Evolutionary conservation across 1,140 invertebrate species (phyloP).

Genomic region (Paraescarpia echinospica): DNA sequence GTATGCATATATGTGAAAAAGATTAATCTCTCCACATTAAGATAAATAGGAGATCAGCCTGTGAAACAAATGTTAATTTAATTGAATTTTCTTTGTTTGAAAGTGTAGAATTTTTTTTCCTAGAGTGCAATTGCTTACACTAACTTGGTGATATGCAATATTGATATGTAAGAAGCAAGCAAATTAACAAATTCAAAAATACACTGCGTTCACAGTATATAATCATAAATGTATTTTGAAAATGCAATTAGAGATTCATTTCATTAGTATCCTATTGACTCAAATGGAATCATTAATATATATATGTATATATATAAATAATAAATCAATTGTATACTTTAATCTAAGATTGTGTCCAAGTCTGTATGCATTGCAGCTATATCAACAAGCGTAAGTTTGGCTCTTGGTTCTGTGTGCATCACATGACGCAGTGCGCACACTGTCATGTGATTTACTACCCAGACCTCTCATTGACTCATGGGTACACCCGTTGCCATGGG

Average conservation of each 20-base stretch:
- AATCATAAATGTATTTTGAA: slow-evolving; percentile 3
- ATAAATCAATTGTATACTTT: too few relatives aligned
- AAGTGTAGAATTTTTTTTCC: too few relatives aligned
- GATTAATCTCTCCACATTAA: too few relatives aligned
- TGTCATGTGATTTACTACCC: background rate
- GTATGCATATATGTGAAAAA: too few relatives aligned
- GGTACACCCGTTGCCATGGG: background rate
- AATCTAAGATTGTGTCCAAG: too few relatives aligned
- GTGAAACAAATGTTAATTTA: too few relatives aligned
- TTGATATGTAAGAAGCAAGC: background rate
- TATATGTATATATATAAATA: too few relatives aligned
- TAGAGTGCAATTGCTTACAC: too few relatives aligned
- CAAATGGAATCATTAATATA: background rate
- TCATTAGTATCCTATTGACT: background rate
- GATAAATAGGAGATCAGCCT: too few relatives aligned
- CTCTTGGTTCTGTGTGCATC: background rate
- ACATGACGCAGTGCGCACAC: background rate
- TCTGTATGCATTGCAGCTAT: background rate
- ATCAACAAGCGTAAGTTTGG: background rate
- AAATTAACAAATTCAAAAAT: too few relatives aligned
- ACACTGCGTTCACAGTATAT: too few relatives aligned
- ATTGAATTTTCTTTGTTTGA: too few relatives aligned
- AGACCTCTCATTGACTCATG: background rate
- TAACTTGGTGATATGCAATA: background rate
- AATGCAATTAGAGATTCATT: background rate